Conservation (phyloP, 2,888 invertebrate genomes). For the Poecilus cupreus region DNA sequence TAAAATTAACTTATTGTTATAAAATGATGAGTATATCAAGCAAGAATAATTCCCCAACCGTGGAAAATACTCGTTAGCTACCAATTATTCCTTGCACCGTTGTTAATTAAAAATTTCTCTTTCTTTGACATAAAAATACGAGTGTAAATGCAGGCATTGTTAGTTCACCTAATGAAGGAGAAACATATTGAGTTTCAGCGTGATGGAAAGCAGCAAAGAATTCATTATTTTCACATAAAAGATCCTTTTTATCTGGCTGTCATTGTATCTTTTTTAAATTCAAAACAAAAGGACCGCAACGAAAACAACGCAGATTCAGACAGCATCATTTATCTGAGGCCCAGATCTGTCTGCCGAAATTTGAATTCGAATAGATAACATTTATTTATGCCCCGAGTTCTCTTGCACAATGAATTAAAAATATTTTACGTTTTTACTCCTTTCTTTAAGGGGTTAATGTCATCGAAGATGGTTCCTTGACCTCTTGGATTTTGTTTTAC, state of each 20-base stretch:
- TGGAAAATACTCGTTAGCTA: too few relatives aligned
- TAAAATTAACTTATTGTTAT: too few relatives aligned
- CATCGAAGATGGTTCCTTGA: neutral
- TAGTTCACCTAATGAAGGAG: slow-evolving; percentile 25
- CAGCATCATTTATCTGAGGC: slow-evolving; percentile 33
- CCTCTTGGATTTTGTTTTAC: neutral
- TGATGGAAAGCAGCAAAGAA: neutral
- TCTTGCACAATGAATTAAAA: slow-evolving; percentile 23
- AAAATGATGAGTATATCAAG: too few relatives aligned
- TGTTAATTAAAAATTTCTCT: slow-evolving; percentile 5
- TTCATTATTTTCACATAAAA: slow-evolving; percentile 31
- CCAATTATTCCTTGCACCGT: neutral
- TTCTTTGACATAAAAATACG: neutral
- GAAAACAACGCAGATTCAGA: slow-evolving; percentile 23
- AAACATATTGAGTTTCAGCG: slow-evolving; percentile 26
- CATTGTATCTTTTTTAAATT: slow-evolving; percentile 23
- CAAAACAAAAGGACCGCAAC: neutral
- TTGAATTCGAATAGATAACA: slow-evolving; percentile 48
- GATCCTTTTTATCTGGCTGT: slow-evolving; percentile 23
- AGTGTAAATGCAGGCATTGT: neutral
- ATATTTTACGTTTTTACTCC: neutral
- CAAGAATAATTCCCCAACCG: too few relatives aligned
- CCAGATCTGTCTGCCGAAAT: slow-evolving; percentile 30
- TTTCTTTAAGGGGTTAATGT: slow-evolving; percentile 32
- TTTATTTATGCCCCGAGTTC: slow-evolving; percentile 19